Evolutionary conservation across 2,113 vertebrate genomes (phyloP).

Genomic region (Strix uralensis): DNA sequence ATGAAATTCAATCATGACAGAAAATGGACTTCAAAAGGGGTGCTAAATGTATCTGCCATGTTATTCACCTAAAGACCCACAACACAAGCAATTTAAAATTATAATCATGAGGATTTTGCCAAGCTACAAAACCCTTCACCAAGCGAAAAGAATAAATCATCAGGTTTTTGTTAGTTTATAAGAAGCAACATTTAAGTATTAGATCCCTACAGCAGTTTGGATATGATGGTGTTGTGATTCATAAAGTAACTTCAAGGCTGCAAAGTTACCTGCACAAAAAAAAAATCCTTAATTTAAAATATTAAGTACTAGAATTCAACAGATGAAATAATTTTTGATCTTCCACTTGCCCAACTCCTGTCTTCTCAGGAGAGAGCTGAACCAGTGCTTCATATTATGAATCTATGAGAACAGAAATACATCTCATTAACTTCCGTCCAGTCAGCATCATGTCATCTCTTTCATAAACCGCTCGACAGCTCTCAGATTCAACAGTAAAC

Average conservation of each 20-base stretch:
- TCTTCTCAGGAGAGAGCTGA: background rate
- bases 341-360: background rate
- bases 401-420: background rate
- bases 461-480: background rate
- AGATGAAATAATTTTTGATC: background rate
- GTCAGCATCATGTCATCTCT: background rate
- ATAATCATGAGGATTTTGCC: background rate
- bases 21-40: background rate
- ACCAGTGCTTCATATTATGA: background rate
- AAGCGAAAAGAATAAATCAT: background rate
- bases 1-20: background rate
- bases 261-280: background rate
- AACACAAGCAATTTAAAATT: background rate
- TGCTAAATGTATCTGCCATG: background rate
- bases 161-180: background rate
- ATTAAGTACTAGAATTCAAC: background rate
- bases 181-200: background rate
- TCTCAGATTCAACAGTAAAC: background rate
- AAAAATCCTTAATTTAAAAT: background rate
- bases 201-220: background rate
- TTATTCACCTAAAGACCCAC: background rate
- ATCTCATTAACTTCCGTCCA: background rate
- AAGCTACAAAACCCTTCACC: background rate
- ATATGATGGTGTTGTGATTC: background rate
- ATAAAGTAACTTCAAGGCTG: background rate